Evolutionary conservation across 2,797 vertebrate genomes (phyloP).

Genomic region (Lateolabrax maculatus): DNA sequence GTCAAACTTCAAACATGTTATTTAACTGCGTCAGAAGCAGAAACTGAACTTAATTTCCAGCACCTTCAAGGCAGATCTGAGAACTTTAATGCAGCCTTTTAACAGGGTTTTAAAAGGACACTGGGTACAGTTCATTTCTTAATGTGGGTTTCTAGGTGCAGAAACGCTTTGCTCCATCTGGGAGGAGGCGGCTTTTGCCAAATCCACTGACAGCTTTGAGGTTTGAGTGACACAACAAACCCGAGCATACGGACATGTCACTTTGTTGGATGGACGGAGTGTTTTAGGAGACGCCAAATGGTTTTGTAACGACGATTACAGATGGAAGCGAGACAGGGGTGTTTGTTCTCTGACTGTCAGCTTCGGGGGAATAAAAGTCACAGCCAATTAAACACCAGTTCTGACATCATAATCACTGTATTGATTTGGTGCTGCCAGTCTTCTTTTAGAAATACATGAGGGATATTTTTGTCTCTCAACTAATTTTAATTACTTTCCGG

Average conservation of each 20-base stretch:
- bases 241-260: background rate
- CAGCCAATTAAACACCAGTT: slow-evolving; percentile 32
- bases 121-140: background rate
- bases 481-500: slow-evolving; percentile 43
- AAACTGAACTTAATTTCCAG: background rate
- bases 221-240: slow-evolving; percentile 7
- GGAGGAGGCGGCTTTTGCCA: background rate
- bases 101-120: background rate
- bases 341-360: background rate
- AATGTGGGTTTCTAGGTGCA: background rate
- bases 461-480: slow-evolving; percentile 25
- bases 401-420: slow-evolving; percentile 25
- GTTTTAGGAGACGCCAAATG: background rate
- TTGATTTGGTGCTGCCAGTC: slow-evolving; percentile 21
- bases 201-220: background rate
- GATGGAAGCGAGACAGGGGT: rapidly evolving
- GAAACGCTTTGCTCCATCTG: slow-evolving; percentile 2
- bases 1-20: background rate
- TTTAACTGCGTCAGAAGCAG: background rate
- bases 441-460: background rate
- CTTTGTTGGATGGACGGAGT: background rate
- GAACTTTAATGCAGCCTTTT: background rate
- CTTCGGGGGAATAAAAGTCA: slow-evolving; percentile 30
- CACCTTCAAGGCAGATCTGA: background rate
- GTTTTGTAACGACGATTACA: background rate